These are phyloP conservation scores for Stylophora pistillata DNA, from an alignment of 64 coral and sea anemone species.

Conservation along the genomic window DNA sequence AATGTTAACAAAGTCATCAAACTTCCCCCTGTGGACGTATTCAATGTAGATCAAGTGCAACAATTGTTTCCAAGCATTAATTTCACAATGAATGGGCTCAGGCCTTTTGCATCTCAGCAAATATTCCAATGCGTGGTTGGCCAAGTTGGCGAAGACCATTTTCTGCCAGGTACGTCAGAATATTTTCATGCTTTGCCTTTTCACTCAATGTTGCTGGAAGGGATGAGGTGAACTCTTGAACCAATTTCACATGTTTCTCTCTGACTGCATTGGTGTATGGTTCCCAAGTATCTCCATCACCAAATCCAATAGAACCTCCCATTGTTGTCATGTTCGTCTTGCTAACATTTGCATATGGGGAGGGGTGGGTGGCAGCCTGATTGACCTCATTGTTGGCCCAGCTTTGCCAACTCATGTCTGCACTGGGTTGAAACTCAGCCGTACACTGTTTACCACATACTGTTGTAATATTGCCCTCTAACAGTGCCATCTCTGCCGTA, in stretches of 20 bases:
- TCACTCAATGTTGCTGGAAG: constrained; percentile 13
- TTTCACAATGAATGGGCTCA: constrained; percentile 51
- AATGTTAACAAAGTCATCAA: constrained; percentile 19
- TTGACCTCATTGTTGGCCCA: constrained; percentile 48
- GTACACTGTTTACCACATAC: too few relatives aligned
- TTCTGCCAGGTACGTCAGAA: constrained; percentile 49
- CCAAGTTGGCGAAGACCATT: constrained; percentile 69
- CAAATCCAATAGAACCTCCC: constrained; percentile 36
- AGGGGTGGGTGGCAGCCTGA: constrained; percentile 42
- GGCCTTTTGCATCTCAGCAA: constrained; percentile 56
- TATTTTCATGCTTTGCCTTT: constrained; percentile 29
- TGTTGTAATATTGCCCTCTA: too few relatives aligned
- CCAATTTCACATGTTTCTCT: constrained; percentile 32
- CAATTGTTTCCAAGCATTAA: constrained; percentile 51
- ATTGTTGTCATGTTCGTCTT: constrained; percentile 35
- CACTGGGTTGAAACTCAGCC: constrained; percentile 14
- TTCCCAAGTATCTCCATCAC: constrained; percentile 1
- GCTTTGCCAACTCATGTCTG: constrained; percentile 49
- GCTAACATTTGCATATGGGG: constrained; percentile 45
- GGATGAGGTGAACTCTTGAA: constrained; percentile 1
- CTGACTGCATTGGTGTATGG: constrained; percentile 44
- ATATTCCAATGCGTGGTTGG: constrained; percentile 48
- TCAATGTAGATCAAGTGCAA: constrained; percentile 35
- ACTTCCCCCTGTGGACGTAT: background rate
- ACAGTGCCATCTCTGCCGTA: too few relatives aligned